phyloP scores from a whole-genome alignment of 2,113 vertebrate genomes.

The Brachypteracias leptosomus region DNA sequence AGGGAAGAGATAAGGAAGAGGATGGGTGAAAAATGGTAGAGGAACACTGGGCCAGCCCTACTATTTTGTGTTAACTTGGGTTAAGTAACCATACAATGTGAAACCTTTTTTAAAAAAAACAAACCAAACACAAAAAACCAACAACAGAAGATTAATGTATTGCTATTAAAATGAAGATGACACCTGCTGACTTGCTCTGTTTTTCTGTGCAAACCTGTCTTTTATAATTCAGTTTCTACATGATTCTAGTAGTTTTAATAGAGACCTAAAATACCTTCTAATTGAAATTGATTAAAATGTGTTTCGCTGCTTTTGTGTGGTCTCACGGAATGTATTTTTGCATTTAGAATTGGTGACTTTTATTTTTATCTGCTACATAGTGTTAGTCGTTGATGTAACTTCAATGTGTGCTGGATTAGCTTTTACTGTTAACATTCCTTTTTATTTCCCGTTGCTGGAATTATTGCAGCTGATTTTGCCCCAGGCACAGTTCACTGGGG shows the following conservation, averaged over 20 bases:
- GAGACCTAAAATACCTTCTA: neutral
- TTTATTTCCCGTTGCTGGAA: constrained; percentile 78
- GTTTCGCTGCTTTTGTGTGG: neutral
- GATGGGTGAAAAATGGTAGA: neutral
- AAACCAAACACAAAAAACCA: neutral
- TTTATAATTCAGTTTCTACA: neutral
- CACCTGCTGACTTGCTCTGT: neutral
- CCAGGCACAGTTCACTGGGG: constrained; percentile 79
- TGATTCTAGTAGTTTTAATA: neutral
- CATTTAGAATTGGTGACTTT: neutral
- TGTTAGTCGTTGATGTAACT: neutral
- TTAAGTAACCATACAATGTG: neutral
- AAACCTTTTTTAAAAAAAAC: neutral
- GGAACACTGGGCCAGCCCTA: neutral
- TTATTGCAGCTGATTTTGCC: constrained; percentile 85
- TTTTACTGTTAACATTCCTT: constrained; percentile 50
- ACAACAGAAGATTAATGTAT: neutral
- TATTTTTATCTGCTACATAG: neutral
- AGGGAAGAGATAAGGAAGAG: constrained; percentile 14
- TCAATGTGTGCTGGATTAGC: constrained; percentile 39
- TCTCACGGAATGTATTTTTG: neutral
- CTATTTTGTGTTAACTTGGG: constrained; percentile 11
- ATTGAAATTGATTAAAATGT: neutral
- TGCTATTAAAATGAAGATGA: neutral
- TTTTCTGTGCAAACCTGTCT: neutral